phyloP scores from a whole-genome alignment of 2,113 vertebrate genomes.

The Cochlearius cochlearius region DNA sequence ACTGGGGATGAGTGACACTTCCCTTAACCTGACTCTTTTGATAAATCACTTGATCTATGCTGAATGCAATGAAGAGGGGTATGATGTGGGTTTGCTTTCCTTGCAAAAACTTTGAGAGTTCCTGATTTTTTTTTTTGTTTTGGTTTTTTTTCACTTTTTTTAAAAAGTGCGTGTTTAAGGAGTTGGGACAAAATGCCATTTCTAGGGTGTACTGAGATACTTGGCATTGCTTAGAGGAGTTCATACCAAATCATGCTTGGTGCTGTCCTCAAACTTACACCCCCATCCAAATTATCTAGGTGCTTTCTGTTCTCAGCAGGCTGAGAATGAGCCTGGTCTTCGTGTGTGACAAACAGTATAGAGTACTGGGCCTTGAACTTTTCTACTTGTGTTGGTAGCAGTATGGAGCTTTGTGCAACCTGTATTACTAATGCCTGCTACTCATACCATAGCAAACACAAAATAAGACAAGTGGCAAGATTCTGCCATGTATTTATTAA shows the following conservation, averaged over 20 bases:
- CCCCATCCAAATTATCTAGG: neutral
- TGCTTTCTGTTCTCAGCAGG: neutral
- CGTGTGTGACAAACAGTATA: neutral
- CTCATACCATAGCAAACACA: neutral
- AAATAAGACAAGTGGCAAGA: neutral
- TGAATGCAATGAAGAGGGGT: neutral
- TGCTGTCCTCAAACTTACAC: neutral
- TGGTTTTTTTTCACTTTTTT: neutral
- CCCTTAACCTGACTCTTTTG: neutral
- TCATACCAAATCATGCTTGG: neutral
- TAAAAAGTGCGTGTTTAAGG: neutral
- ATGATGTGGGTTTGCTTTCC: neutral
- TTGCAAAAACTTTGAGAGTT: neutral
- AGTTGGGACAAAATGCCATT: neutral
- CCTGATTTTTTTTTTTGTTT: neutral
- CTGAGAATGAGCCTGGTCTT: neutral
- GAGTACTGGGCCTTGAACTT: neutral
- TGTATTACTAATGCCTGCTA: neutral
- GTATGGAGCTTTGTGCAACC: neutral
- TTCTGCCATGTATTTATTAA: neutral
- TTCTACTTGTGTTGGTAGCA: neutral
- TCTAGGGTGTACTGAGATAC: neutral
- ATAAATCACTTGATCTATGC: neutral
- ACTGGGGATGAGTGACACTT: neutral
- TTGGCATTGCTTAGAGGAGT: neutral